phyloP scores from a whole-genome alignment of 2,113 vertebrate genomes.

The Emydocephalus ijimae region DNA sequence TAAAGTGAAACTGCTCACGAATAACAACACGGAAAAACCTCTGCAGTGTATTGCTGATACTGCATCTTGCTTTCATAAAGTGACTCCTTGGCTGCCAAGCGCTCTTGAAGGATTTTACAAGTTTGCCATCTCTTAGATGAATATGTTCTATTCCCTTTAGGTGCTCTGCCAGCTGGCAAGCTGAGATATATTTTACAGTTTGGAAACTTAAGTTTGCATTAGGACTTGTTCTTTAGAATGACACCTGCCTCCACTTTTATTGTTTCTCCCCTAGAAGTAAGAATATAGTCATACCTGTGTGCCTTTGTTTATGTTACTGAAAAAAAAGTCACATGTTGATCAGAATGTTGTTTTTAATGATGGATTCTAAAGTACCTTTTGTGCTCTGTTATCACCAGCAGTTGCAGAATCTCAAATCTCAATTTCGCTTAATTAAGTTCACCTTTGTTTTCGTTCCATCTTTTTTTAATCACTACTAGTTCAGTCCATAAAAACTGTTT shows the following conservation, averaged over 20 bases:
- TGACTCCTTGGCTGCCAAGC: background rate
- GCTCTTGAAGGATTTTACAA: background rate
- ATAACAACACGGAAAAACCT: background rate
- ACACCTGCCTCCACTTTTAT: background rate
- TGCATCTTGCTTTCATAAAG: background rate
- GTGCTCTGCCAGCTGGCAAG: background rate
- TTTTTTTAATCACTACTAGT: background rate
- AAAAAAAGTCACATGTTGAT: constrained; percentile 17
- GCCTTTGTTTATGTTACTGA: background rate
- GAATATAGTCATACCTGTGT: background rate
- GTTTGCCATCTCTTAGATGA: background rate
- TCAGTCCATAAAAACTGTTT: constrained; percentile 30
- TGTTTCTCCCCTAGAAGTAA: background rate
- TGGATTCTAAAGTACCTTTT: background rate
- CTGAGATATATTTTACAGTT: background rate
- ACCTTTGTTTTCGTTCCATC: constrained; percentile 14
- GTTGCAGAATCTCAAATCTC: background rate
- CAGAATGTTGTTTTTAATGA: background rate
- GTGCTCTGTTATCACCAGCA: constrained; percentile 12
- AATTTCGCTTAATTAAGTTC: background rate
- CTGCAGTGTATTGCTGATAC: background rate
- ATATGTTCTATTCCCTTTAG: background rate
- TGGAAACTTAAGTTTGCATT: background rate
- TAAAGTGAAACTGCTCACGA: background rate
- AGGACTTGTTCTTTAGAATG: background rate